Percentiles rank a stretch among this genome's conserved stretches.
Conservation (phyloP, 2,797 vertebrate species). For the Dermochelys coriacea region DNA sequence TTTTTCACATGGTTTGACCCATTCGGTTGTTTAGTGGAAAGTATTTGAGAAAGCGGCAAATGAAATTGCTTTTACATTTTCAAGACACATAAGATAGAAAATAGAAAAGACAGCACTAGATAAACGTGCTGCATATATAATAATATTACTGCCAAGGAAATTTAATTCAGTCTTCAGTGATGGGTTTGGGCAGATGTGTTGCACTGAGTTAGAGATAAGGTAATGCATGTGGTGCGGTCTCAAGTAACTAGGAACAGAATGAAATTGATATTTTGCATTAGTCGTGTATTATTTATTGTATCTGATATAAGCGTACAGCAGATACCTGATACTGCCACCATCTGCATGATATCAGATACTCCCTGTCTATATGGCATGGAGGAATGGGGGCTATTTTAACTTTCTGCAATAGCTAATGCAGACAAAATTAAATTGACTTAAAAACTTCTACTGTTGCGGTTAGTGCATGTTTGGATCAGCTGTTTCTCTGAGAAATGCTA, state of each 20-base stretch:
- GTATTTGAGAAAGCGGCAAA: conserved; percentile 55
- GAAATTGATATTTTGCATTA: conserved; percentile 70
- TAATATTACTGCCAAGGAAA: conserved; percentile 69
- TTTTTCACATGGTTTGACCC: conserved; percentile 66
- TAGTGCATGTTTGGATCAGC: neutral
- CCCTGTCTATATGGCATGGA: neutral
- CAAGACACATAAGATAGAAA: conserved; percentile 67
- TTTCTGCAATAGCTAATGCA: neutral
- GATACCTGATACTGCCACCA: conserved; percentile 50
- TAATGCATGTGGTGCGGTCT: conserved; percentile 49
- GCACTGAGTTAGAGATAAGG: conserved; percentile 66
- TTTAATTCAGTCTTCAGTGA: conserved; percentile 70
- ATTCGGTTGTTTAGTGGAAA: conserved; percentile 66
- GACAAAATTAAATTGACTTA: neutral
- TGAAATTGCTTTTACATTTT: conserved; percentile 75
- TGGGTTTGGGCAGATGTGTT: conserved; percentile 69
- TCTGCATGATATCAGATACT: conserved; percentile 30
- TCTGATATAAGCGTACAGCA: conserved; percentile 64
- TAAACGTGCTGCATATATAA: conserved; percentile 63
- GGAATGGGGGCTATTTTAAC: conserved; percentile 4
- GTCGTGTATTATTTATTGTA: conserved; percentile 78
- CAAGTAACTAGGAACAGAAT: conserved; percentile 67
- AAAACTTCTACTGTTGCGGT: neutral
- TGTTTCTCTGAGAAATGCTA: neutral
- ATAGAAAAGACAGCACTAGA: conserved; percentile 63